These are phyloP conservation scores for Diplogasteroides magnus DNA, from an alignment of 1,140 invertebrate genomes.

Conservation along the genomic window DNA sequence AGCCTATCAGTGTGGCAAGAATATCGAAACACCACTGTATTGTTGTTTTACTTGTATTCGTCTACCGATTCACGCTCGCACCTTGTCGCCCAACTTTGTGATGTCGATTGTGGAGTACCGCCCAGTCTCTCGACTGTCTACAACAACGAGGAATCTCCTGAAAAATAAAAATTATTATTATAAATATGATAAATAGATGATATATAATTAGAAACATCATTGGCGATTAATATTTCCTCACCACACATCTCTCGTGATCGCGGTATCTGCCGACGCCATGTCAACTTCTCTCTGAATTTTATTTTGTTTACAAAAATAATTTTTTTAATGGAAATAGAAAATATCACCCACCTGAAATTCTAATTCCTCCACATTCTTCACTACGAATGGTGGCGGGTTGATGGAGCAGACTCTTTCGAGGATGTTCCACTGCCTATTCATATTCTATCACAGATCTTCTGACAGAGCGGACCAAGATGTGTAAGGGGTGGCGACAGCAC, in stretches of 20 bases:
- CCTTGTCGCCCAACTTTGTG: constrained; percentile 22
- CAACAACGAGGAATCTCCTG: constrained; percentile 32
- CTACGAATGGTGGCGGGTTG: constrained; percentile 24
- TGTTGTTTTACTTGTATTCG: no score
- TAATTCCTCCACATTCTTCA: constrained; percentile 15
- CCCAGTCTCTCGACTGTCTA: constrained; percentile 22
- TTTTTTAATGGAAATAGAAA: neutral
- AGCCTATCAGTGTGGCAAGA: no score
- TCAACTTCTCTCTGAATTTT: constrained; percentile 19
- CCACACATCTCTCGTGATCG: neutral
- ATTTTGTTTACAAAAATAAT: neutral
- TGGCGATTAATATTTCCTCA: neutral
- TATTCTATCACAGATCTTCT: neutral
- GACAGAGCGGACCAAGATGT: no score
- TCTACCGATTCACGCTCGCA: no score
- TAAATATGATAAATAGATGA: neutral
- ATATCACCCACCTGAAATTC: neutral
- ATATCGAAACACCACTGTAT: no score
- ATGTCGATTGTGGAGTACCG: constrained; percentile 29
- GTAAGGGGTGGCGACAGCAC: no score
- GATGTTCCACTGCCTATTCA: constrained; percentile 26
- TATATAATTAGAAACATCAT: neutral
- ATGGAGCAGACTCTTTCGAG: constrained; percentile 34
- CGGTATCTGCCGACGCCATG: constrained; percentile 1
- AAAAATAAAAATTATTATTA: neutral